A percentile compares a stretch with the other conserved stretches of the same genome.
Evolutionary conservation across 2,888 invertebrate species (phyloP).

Genomic region (Corbicula japonica): DNA sequence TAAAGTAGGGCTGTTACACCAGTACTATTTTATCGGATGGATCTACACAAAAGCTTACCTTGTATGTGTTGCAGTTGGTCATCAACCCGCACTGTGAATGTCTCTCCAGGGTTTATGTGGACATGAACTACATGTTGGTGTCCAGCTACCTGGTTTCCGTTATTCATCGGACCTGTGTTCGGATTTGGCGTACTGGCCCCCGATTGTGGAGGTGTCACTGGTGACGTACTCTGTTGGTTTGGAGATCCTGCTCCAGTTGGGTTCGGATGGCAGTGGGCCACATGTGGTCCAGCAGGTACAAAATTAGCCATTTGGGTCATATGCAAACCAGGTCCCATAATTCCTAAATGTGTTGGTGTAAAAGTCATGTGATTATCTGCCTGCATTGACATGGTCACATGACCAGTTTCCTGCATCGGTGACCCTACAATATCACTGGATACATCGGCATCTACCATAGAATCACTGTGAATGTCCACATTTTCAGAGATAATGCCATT

Average conservation of each 20-base stretch:
- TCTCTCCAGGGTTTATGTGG: conserved; percentile 93
- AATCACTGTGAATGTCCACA: conserved; percentile 10
- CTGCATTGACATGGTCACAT: conserved; percentile 40
- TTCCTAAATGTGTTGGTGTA: conserved; percentile 39
- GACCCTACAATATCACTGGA: no score
- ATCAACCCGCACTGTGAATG: conserved; percentile 92
- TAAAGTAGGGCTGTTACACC: no score
- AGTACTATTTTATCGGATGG: no score
- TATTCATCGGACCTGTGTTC: conserved; percentile 55
- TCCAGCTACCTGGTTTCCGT: conserved; percentile 36
- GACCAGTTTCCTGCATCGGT: conserved; percentile 30
- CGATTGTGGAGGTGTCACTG: conserved; percentile 62
- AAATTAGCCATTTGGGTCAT: conserved; percentile 25
- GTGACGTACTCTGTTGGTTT: conserved; percentile 35
- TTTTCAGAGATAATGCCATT: conserved; percentile 26
- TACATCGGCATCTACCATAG: no score
- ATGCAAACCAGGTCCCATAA: conserved; percentile 41
- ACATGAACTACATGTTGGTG: conserved; percentile 90
- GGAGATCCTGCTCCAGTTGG: conserved; percentile 19
- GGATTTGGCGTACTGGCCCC: conserved; percentile 62
- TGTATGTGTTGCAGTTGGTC: conserved; percentile 92
- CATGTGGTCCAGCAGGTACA: conserved; percentile 34
- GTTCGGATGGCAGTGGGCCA: conserved; percentile 28
- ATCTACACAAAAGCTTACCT: no score
- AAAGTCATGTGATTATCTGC: conserved; percentile 58